Percentiles rank a stretch among this genome's conserved stretches.
Conservation (phyloP, 2,888 invertebrate genomes). For the Rhingia campestris region DNA sequence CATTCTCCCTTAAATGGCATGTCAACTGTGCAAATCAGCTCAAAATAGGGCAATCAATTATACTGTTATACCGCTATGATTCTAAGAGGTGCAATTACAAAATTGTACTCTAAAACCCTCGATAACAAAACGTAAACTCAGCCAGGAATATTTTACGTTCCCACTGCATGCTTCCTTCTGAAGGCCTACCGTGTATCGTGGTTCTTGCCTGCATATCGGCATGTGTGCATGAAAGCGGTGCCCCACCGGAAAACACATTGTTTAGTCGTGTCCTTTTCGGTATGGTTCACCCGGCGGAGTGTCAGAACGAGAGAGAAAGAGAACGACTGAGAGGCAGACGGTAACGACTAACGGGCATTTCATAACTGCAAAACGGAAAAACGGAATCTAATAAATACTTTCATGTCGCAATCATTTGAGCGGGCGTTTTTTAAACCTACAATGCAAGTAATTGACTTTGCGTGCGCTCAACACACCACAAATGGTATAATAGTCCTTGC, state of each 20-base stretch:
- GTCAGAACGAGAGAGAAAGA: slow-evolving; percentile 1
- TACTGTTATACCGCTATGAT: slow-evolving; percentile 67
- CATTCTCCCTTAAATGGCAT: slow-evolving; percentile 56
- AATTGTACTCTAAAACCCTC: slow-evolving; percentile 70
- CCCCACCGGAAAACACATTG: slow-evolving; percentile 7
- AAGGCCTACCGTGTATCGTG: slow-evolving; percentile 30
- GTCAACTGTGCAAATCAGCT: slow-evolving; percentile 72
- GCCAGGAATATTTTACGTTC: slow-evolving; percentile 65
- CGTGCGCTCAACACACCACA: slow-evolving; percentile 74
- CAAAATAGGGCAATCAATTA: slow-evolving; percentile 74
- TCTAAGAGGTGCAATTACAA: slow-evolving; percentile 74
- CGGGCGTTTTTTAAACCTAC: slow-evolving; percentile 73
- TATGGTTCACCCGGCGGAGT: background rate
- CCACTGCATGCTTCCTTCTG: slow-evolving; percentile 36
- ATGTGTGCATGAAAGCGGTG: slow-evolving; percentile 22
- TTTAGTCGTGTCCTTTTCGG: slow-evolving; percentile 17
- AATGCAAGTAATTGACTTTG: slow-evolving; percentile 75
- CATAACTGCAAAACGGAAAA: slow-evolving; percentile 74
- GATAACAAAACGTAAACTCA: slow-evolving; percentile 73
- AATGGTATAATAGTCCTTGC: slow-evolving; percentile 73
- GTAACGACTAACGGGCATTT: slow-evolving; percentile 69
- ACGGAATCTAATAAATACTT: slow-evolving; percentile 72
- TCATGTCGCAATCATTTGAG: slow-evolving; percentile 71
- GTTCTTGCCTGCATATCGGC: background rate
- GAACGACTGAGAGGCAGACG: slow-evolving; percentile 9